phyloP scores from a whole-genome alignment of 2,797 vertebrate species.

The Mormyrus hasselquistii region DNA sequence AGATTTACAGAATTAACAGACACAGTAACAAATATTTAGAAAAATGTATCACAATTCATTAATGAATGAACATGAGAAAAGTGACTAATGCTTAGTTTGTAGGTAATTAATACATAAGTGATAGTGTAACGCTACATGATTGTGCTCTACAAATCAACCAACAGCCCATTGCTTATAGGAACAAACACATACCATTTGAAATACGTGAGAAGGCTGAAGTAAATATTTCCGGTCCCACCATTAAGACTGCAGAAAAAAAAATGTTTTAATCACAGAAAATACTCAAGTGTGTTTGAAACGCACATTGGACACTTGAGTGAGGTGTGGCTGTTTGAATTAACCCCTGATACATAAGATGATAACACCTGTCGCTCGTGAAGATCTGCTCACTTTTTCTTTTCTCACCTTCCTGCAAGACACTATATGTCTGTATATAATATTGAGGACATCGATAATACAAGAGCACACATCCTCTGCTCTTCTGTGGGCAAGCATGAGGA shows the following conservation, averaged over 20 bases:
- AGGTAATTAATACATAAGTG: neutral
- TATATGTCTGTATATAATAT: neutral
- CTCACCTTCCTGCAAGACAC: neutral
- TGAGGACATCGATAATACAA: neutral
- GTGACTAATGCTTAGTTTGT: neutral
- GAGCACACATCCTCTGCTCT: neutral
- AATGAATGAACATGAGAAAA: neutral
- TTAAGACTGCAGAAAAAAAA: neutral
- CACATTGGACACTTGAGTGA: neutral
- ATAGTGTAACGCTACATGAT: neutral
- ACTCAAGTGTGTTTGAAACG: neutral
- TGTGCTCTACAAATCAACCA: neutral
- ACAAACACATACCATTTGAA: neutral
- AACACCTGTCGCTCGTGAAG: neutral
- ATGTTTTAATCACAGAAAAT: neutral
- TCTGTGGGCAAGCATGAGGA: neutral
- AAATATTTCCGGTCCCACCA: neutral
- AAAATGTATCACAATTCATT: neutral
- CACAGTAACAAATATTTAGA: neutral
- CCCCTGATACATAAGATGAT: neutral
- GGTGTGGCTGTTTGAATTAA: neutral
- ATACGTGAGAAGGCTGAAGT: neutral
- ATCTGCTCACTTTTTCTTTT: neutral
- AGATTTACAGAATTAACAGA: neutral
- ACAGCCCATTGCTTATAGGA: neutral